These are phyloP conservation scores for Drosophila sturtevanti DNA, from an alignment of 1,140 invertebrate species.

Conservation along the genomic window DNA sequence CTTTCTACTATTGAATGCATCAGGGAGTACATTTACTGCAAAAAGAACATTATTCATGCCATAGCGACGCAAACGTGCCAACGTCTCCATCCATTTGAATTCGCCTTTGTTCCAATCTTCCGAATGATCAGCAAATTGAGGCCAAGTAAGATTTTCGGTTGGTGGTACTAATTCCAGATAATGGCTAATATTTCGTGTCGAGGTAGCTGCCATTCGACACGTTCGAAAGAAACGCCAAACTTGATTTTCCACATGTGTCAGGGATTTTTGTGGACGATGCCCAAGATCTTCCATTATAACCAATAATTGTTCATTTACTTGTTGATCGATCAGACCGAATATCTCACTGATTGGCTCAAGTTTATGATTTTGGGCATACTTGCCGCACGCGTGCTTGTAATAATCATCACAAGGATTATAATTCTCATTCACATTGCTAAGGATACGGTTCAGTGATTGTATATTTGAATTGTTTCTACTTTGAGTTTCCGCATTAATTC, in stretches of 20 bases:
- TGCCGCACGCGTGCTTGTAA: conserved; percentile 70
- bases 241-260: conserved; percentile 39
- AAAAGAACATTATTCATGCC: conserved; percentile 58
- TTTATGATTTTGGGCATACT: conserved; percentile 41
- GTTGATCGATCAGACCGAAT: conserved; percentile 50
- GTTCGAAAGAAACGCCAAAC: conserved; percentile 28
- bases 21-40: neutral
- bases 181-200: neutral
- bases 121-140: conserved; percentile 18
- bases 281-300: conserved; percentile 29
- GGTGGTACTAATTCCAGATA: conserved; percentile 46
- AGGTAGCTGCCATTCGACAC: conserved; percentile 17
- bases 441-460: conserved; percentile 33
- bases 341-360: conserved; percentile 50
- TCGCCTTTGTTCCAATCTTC: conserved; percentile 30
- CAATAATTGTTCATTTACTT: conserved; percentile 49
- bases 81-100: conserved; percentile 64
- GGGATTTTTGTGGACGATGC: neutral
- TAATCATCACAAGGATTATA: conserved; percentile 56
- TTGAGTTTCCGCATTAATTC: neutral
- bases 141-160: conserved; percentile 40
- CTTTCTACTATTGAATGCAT: conserved; percentile 15
- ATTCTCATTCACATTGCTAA: conserved; percentile 48
- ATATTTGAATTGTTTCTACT: conserved; percentile 16
- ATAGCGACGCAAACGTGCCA: conserved; percentile 54